A percentile compares a stretch with the other conserved stretches of the same genome.
Conservation (phyloP, 2,888 invertebrate genomes). For the Drosophila prolongata region DNA sequence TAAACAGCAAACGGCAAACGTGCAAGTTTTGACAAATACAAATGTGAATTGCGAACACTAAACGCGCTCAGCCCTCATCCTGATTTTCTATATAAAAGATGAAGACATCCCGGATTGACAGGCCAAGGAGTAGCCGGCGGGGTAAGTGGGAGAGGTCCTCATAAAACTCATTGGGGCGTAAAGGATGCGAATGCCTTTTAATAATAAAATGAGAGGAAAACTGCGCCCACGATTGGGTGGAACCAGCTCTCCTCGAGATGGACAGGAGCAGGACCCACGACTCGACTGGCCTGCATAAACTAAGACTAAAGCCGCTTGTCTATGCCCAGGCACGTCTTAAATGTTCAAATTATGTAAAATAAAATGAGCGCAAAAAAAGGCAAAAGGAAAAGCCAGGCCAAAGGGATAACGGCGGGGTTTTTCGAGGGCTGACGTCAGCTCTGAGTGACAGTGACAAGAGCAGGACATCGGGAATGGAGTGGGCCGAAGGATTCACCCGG, state of each 20-base stretch:
- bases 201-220: slow-evolving; percentile 58
- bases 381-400: slow-evolving; percentile 23
- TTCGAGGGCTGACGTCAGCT: slow-evolving; percentile 72
- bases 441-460: slow-evolving; percentile 59
- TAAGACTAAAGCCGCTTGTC: slow-evolving; percentile 79
- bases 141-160: slow-evolving; percentile 23
- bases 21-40: slow-evolving; percentile 77
- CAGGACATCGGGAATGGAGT: slow-evolving; percentile 17
- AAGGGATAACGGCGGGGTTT: slow-evolving; percentile 18
- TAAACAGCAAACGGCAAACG: slow-evolving; percentile 61
- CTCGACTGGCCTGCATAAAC: slow-evolving; percentile 66
- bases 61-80: slow-evolving; percentile 18
- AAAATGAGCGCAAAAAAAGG: slow-evolving; percentile 72
- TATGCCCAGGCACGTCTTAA: slow-evolving; percentile 78
- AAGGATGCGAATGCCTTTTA: slow-evolving; percentile 77
- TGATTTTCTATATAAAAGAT: slow-evolving; percentile 35
- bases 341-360: slow-evolving; percentile 80
- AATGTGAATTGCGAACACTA: slow-evolving; percentile 51
- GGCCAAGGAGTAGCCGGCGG: slow-evolving; percentile 5
- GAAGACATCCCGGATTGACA: slow-evolving; percentile 47
- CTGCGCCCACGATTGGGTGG: slow-evolving; percentile 21
- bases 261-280: slow-evolving; percentile 29
- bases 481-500: slow-evolving; percentile 45
- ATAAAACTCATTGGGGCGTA: slow-evolving; percentile 79
- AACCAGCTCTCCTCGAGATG: slow-evolving; percentile 40